phyloP scores from a whole-genome alignment of 2,797 vertebrate genomes.

The Sylvilagus floridanus region DNA sequence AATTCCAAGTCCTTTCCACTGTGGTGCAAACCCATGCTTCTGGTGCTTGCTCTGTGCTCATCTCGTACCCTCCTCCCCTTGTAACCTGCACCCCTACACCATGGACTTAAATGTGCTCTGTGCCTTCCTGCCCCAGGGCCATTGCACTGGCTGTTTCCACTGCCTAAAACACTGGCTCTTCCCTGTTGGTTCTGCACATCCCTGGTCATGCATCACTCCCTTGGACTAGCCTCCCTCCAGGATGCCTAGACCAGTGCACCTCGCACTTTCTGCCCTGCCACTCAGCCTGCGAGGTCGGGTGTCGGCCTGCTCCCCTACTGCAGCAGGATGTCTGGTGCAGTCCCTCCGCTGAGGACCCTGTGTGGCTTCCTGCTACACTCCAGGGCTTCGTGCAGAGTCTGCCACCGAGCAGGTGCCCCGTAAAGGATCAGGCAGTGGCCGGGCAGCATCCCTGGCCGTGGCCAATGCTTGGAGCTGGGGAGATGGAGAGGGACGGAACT shows the following conservation, averaged over 20 bases:
- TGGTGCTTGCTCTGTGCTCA: not conserved
- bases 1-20: rapidly evolving
- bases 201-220: not conserved
- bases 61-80: not conserved
- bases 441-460: rapidly evolving
- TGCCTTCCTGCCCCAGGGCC: constrained; percentile 33
- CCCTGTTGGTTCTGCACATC: not conserved
- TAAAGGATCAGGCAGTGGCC: too few species aligned
- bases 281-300: rapidly evolving
- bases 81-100: not conserved
- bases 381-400: not conserved
- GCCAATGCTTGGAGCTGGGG: not conserved
- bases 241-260: too few species aligned
- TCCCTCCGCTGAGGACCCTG: not conserved
- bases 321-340: rapidly evolving
- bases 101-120: rapidly evolving
- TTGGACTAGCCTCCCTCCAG: not conserved
- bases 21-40: not conserved
- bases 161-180: not conserved
- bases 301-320: not conserved
- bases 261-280: not conserved
- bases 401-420: not conserved
- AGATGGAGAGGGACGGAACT: not conserved
- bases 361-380: not conserved
- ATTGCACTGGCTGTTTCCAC: not conserved